Conservation (phyloP, 2,888 invertebrate genomes). For the Thumatha senex region DNA sequence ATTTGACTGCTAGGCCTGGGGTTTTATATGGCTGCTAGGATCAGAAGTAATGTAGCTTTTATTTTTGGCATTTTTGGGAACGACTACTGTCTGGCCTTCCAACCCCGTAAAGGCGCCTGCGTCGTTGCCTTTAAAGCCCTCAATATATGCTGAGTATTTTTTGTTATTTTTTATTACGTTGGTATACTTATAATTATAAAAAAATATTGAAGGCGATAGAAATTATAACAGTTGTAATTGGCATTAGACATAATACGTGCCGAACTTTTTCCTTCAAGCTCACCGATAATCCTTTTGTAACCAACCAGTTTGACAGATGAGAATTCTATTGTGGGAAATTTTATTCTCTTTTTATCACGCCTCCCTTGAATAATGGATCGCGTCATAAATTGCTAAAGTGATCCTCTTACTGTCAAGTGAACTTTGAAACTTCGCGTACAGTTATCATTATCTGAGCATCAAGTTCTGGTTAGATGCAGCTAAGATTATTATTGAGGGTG, state of each 20-base stretch:
- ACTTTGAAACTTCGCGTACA: slow-evolving; percentile 1
- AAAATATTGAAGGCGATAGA: neutral
- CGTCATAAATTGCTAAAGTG: slow-evolving; percentile 21
- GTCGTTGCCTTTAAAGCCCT: no score
- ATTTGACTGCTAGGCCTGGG: no score
- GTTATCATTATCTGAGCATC: no score
- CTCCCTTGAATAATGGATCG: slow-evolving; percentile 28
- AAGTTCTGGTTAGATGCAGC: no score
- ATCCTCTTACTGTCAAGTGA: slow-evolving; percentile 6
- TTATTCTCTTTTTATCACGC: slow-evolving; percentile 37
- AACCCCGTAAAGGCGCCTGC: no score
- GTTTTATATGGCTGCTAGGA: no score
- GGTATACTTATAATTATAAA: neutral
- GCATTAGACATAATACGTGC: slow-evolving; percentile 38
- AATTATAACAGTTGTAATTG: slow-evolving; percentile 18
- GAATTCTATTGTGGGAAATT: slow-evolving; percentile 49
- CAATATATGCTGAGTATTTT: no score
- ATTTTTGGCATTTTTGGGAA: no score
- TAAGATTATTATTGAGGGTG: no score
- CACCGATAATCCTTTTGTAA: slow-evolving; percentile 65
- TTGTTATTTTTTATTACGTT: no score
- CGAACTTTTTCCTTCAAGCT: slow-evolving; percentile 38
- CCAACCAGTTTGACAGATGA: slow-evolving; percentile 63
- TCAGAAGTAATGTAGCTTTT: no score
- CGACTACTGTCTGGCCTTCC: no score